Evolutionary conservation across 2,113 vertebrate genomes (phyloP).

Genomic region (Amia ocellicauda): DNA sequence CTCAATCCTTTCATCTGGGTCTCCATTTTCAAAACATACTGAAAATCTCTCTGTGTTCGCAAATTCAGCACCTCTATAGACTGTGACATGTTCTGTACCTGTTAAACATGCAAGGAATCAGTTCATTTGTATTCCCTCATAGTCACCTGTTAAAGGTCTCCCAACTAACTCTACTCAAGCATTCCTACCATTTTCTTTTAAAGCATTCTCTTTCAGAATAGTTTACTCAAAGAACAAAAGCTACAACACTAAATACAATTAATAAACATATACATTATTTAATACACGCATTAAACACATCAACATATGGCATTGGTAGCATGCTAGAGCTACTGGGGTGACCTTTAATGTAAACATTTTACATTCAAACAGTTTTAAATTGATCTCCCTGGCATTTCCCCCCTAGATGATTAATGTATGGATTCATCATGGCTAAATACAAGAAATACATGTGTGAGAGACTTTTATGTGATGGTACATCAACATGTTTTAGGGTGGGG

Average conservation of each 20-base stretch:
- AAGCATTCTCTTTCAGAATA: neutral
- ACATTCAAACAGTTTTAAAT: constrained; percentile 26
- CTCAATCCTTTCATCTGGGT: constrained; percentile 96
- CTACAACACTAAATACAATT: too few species aligned
- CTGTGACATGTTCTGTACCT: constrained; percentile 99
- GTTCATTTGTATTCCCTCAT: neutral
- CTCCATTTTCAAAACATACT: constrained; percentile 99
- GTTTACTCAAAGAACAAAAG: too few species aligned
- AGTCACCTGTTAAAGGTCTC: neutral
- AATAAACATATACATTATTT: too few species aligned
- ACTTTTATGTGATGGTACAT: too few species aligned
- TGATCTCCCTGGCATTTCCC: constrained; percentile 17
- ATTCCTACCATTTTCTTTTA: neutral
- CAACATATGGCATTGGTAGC: neutral
- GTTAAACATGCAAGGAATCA: constrained; percentile 30
- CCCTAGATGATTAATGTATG: constrained; percentile 8
- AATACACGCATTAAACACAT: neutral
- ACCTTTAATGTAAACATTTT: constrained; percentile 7
- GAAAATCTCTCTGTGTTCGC: constrained; percentile 96
- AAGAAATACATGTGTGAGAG: too few species aligned
- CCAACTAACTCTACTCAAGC: neutral
- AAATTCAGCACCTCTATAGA: constrained; percentile 97
- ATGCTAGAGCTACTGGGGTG: neutral
- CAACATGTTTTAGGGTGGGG: too few species aligned
- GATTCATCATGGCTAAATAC: constrained; percentile 25